phyloP scores from a whole-genome alignment of 1,140 invertebrate genomes.

The Aphaenogaster floridana region DNA sequence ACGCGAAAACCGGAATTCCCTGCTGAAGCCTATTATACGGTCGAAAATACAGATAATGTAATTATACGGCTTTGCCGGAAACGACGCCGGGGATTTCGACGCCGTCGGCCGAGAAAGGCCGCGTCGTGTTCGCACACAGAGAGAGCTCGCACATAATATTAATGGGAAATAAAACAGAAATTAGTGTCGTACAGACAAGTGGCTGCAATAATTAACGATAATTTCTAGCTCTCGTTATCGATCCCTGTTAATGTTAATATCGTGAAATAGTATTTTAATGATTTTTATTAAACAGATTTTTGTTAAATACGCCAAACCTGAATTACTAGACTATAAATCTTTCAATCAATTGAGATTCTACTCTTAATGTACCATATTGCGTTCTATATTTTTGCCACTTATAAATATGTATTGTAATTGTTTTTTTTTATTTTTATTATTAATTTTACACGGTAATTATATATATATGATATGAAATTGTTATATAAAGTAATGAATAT shows the following conservation, averaged over 20 bases:
- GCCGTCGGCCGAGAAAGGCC: constrained; percentile 3
- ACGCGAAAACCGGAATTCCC: constrained; percentile 60
- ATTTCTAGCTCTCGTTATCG: not conserved
- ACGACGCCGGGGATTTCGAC: constrained; percentile 49
- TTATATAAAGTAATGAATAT: not conserved
- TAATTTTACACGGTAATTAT: not conserved
- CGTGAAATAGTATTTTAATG: not conserved
- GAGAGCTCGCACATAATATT: not conserved
- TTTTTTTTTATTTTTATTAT: not conserved
- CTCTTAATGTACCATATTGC: not conserved
- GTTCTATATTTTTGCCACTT: not conserved
- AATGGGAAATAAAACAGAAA: constrained; percentile 30
- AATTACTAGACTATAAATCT: not conserved
- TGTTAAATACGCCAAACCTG: not conserved
- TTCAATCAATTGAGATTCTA: not conserved
- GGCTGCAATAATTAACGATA: not conserved
- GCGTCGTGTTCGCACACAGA: not conserved
- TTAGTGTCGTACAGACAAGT: not conserved
- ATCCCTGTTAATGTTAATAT: not conserved
- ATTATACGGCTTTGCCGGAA: constrained; percentile 58
- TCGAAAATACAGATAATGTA: constrained; percentile 68
- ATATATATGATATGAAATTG: not conserved
- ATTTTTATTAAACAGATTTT: constrained; percentile 20
- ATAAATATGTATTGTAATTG: not conserved
- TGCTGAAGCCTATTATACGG: constrained; percentile 60